Conservation (phyloP, 1,140 invertebrate genomes). For the Drosophila nigromelanica region DNA sequence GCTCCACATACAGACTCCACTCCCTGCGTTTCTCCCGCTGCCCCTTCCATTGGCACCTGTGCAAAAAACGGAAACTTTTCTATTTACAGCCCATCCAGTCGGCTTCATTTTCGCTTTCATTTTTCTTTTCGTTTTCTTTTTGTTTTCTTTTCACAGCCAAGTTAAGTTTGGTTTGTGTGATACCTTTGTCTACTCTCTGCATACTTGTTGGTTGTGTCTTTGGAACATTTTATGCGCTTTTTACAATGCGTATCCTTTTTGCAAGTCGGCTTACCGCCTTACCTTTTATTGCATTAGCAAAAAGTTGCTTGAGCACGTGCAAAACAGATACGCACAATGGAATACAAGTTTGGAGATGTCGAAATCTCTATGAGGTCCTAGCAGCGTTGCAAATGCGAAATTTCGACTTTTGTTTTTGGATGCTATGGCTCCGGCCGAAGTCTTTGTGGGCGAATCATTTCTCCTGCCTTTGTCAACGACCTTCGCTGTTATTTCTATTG, state of each 20-base stretch:
- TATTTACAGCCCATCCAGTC: slow-evolving; percentile 74
- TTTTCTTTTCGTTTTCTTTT: slow-evolving; percentile 26
- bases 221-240: slow-evolving; percentile 73
- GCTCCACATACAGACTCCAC: slow-evolving; percentile 6
- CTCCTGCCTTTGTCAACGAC: slow-evolving; percentile 5
- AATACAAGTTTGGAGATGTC: neutral
- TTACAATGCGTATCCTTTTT: slow-evolving; percentile 75
- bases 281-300: slow-evolving; percentile 69
- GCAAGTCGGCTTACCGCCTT: slow-evolving; percentile 64
- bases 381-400: neutral
- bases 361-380: neutral
- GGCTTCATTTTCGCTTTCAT: slow-evolving; percentile 53
- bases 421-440: neutral
- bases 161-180: slow-evolving; percentile 5
- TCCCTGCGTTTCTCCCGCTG: neutral
- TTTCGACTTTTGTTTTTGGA: slow-evolving; percentile 2
- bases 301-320: slow-evolving; percentile 45
- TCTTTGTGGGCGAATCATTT: slow-evolving; percentile 21
- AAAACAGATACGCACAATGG: slow-evolving; percentile 18
- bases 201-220: slow-evolving; percentile 52
- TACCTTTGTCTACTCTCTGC: slow-evolving; percentile 43
- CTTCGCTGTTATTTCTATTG: slow-evolving; percentile 30
- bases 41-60: slow-evolving; percentile 28
- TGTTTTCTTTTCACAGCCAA: neutral
- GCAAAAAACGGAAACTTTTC: slow-evolving; percentile 66